Conservation (phyloP, 2,113 vertebrate genomes). For the Cyanistes caeruleus region DNA sequence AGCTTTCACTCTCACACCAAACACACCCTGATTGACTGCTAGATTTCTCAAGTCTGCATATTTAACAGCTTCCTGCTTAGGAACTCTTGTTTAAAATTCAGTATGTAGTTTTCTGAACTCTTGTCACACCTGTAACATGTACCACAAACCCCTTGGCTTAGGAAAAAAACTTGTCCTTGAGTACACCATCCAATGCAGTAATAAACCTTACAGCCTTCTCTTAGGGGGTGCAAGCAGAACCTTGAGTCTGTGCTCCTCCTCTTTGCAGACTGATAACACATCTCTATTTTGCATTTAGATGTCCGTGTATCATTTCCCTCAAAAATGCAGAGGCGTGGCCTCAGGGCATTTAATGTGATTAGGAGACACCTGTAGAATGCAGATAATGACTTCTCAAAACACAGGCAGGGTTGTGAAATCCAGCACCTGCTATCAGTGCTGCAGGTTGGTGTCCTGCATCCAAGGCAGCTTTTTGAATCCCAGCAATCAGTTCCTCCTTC, state of each 20-base stretch:
- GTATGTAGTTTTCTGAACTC: background rate
- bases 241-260: background rate
- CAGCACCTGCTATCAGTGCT: background rate
- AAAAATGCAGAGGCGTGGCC: slow-evolving; percentile 1
- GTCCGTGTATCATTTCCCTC: background rate
- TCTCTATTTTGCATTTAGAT: background rate
- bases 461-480: background rate
- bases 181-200: background rate
- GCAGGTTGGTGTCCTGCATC: accelerated
- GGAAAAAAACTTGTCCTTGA: background rate
- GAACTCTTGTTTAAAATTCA: background rate
- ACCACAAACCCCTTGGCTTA: background rate
- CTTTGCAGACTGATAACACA: background rate
- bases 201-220: background rate
- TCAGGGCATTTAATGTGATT: background rate
- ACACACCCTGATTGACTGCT: background rate
- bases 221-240: background rate
- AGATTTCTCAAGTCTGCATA: background rate
- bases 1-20: background rate
- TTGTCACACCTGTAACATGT: background rate
- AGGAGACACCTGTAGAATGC: slow-evolving; percentile 2
- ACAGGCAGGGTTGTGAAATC: background rate
- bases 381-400: background rate
- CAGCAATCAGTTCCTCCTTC: background rate
- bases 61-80: background rate